Conservation (phyloP, 2,888 invertebrate genomes). For the Alloscopus bannaensis region DNA sequence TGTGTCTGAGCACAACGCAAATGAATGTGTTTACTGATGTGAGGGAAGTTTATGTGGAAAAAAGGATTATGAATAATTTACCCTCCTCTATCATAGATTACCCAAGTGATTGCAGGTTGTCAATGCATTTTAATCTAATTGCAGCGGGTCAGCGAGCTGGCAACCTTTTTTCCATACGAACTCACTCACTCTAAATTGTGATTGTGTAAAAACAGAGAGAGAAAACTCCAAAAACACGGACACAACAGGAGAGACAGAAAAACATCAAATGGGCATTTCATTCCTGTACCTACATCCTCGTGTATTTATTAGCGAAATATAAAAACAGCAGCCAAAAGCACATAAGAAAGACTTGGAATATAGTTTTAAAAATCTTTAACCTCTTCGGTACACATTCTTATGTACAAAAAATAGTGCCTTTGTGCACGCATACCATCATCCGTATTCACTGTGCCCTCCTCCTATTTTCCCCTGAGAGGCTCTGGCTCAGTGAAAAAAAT, state of each 20-base stretch:
- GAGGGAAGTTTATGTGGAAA: too few relatives aligned
- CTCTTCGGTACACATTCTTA: conserved; percentile 1
- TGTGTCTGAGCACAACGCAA: too few relatives aligned
- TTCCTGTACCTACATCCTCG: conserved; percentile 19
- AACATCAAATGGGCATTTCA: conserved; percentile 54
- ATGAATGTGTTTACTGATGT: too few relatives aligned
- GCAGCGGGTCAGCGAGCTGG: conserved; percentile 51
- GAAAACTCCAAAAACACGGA: too few relatives aligned
- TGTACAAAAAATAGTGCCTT: conserved; percentile 14
- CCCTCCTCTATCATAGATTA: conserved; percentile 44
- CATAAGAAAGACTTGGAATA: not conserved
- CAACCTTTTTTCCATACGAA: not conserved
- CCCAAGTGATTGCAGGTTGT: conserved; percentile 55
- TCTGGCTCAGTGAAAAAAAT: conserved; percentile 11
- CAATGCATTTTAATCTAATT: conserved; percentile 60
- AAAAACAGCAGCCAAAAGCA: not conserved
- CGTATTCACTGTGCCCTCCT: conserved; percentile 7
- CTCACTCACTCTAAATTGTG: conserved; percentile 1
- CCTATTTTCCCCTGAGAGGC: conserved; percentile 24
- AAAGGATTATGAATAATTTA: conserved; percentile 33
- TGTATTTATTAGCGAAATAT: conserved; percentile 28
- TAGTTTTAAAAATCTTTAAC: not conserved
- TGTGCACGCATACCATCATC: conserved; percentile 27
- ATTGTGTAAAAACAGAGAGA: not conserved
- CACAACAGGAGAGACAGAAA: not conserved